These are phyloP conservation scores for Ophion obscuratus DNA, from an alignment of 2,888 invertebrate species.

Conservation along the genomic window DNA sequence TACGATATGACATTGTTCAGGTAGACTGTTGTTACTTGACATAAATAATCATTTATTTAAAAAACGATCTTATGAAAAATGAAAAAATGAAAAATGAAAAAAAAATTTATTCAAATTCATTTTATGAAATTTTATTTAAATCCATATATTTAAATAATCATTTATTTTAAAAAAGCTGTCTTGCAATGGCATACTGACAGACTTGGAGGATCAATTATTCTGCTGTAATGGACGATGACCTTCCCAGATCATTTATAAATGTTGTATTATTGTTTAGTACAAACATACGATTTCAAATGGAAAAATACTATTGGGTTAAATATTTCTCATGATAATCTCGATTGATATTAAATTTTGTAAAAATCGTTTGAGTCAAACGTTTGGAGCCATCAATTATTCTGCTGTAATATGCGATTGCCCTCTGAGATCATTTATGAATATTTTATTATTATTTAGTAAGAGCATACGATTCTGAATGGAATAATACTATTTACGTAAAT, in stretches of 20 bases:
- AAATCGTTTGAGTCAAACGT: not conserved
- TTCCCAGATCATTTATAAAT: not conserved
- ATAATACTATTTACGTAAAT: not conserved
- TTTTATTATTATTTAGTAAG: not conserved
- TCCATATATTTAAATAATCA: no score
- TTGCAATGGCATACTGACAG: not conserved
- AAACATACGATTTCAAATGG: not conserved
- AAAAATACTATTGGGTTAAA: not conserved
- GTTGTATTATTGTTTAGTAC: not conserved
- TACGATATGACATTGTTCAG: no score
- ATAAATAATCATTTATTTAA: no score
- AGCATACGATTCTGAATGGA: not conserved
- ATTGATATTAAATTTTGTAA: not conserved
- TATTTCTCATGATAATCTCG: not conserved
- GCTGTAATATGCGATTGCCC: not conserved
- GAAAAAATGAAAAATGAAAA: no score
- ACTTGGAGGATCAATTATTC: not conserved
- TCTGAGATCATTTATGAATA: not conserved
- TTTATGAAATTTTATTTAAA: no score
- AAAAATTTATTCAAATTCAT: no score
- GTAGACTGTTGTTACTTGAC: no score
- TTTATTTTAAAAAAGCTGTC: no score
- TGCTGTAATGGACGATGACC: not conserved
- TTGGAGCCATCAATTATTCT: not conserved
- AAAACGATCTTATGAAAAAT: no score